These are phyloP conservation scores for Brachionus rubens DNA, from an alignment of 1,140 invertebrate genomes.

Conservation along the genomic window DNA sequence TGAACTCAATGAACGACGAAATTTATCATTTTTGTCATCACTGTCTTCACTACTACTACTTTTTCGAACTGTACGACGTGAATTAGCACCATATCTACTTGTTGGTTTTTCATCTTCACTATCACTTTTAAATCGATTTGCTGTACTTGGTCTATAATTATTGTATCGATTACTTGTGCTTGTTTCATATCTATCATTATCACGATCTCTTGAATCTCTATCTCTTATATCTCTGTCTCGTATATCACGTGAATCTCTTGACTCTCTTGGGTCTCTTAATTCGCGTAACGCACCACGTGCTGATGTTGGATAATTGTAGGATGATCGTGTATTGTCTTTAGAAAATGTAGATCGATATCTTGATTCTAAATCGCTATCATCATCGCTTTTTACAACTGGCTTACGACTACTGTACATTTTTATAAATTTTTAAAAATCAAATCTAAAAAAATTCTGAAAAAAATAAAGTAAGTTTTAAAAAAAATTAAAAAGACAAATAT, in stretches of 20 bases:
- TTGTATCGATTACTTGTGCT: not conserved
- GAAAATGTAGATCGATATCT: not conserved
- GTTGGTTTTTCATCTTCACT: slow-evolving; percentile 31
- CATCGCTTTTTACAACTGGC: slow-evolving; percentile 24
- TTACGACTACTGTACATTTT: slow-evolving; percentile 28
- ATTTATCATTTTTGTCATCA: slow-evolving; percentile 39
- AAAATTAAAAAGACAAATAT: no score
- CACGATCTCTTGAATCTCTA: slow-evolving; percentile 10
- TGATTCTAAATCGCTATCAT: slow-evolving; percentile 43
- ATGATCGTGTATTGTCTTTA: not conserved
- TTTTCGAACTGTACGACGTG: not conserved
- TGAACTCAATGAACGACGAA: not conserved
- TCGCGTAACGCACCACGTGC: not conserved
- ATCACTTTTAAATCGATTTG: slow-evolving; percentile 9
- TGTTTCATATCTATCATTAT: slow-evolving; percentile 41
- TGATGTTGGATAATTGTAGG: not conserved
- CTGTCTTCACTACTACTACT: slow-evolving; percentile 43
- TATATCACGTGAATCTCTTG: not conserved
- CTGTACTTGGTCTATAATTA: not conserved
- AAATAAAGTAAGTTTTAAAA: no score
- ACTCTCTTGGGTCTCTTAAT: not conserved
- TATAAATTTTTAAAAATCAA: not conserved
- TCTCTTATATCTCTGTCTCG: not conserved
- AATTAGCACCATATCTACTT: slow-evolving; percentile 20
- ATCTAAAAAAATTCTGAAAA: not conserved